Conservation (phyloP, 1,140 invertebrate species). For the Chlorops oryzae region DNA sequence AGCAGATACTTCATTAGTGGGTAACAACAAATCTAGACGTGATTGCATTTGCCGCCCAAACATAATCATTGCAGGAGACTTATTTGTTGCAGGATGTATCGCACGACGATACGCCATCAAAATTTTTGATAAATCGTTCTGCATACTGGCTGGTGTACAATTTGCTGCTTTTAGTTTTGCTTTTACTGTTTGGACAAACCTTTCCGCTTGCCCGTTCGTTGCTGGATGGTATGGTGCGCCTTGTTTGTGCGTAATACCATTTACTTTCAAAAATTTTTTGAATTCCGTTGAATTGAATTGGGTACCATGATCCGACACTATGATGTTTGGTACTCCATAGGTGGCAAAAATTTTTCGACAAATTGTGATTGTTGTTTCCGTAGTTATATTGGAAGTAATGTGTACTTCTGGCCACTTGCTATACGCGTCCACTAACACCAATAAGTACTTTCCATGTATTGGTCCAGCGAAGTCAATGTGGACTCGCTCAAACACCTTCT, state of each 20-base stretch:
- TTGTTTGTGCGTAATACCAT: conserved; percentile 11
- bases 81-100: conserved; percentile 13
- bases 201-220: conserved; percentile 15
- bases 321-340: conserved; percentile 11
- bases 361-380: conserved; percentile 8
- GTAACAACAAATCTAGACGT: conserved; percentile 11
- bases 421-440: conserved; percentile 44
- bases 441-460: conserved; percentile 19
- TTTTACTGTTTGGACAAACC: conserved; percentile 13
- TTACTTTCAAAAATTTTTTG: conserved; percentile 10
- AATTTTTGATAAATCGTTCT: conserved; percentile 8
- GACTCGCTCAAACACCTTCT: conserved; percentile 40
- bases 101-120: conserved; percentile 13
- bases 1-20: neutral
- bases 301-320: conserved; percentile 24
- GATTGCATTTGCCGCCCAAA: conserved; percentile 15
- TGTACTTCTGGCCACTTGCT: conserved; percentile 43
- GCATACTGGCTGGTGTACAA: no score
- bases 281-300: conserved; percentile 11
- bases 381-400: conserved; percentile 11
- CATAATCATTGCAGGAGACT: conserved; percentile 17
- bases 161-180: conserved; percentile 11
- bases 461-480: conserved; percentile 6
- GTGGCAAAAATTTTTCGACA: conserved; percentile 10
- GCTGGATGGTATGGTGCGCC: conserved; percentile 13